Evolutionary conservation across 2,113 vertebrate species (phyloP).

Genomic region (Cheirogaleus medius): DNA sequence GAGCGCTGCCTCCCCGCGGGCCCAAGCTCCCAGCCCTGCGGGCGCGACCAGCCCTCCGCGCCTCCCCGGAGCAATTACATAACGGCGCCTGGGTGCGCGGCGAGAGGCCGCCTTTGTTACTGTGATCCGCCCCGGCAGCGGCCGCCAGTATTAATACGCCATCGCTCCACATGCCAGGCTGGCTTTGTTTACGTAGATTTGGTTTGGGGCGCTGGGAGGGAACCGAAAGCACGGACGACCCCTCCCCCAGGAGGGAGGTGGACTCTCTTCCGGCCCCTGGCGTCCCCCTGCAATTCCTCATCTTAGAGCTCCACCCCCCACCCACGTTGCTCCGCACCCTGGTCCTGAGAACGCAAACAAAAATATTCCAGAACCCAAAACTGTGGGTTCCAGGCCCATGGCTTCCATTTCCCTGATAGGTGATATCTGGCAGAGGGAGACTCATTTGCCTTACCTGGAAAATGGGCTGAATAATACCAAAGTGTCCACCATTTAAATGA

Average conservation of each 20-base stretch:
- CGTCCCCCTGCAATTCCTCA: rapidly evolving
- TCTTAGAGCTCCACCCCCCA: background rate
- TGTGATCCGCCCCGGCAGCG: slow-evolving; percentile 34
- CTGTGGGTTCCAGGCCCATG: background rate
- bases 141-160: slow-evolving; percentile 49
- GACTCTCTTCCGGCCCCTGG: rapidly evolving
- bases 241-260: background rate
- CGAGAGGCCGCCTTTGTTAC: slow-evolving; percentile 7
- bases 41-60: background rate
- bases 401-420: background rate
- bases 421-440: background rate
- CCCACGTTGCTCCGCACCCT: background rate
- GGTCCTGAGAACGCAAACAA: background rate
- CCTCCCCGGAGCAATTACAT: slow-evolving; percentile 57
- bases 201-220: background rate
- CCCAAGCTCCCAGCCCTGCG: background rate
- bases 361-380: background rate
- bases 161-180: background rate
- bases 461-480: background rate
- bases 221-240: background rate
- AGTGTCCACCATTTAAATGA: rapidly evolving
- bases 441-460: background rate
- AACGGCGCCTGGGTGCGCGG: slow-evolving; percentile 4
- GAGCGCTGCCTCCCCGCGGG: background rate
- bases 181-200: background rate